Evolutionary conservation across 2,113 vertebrate genomes (phyloP).

Genomic region (Erythrolamprus reginae): DNA sequence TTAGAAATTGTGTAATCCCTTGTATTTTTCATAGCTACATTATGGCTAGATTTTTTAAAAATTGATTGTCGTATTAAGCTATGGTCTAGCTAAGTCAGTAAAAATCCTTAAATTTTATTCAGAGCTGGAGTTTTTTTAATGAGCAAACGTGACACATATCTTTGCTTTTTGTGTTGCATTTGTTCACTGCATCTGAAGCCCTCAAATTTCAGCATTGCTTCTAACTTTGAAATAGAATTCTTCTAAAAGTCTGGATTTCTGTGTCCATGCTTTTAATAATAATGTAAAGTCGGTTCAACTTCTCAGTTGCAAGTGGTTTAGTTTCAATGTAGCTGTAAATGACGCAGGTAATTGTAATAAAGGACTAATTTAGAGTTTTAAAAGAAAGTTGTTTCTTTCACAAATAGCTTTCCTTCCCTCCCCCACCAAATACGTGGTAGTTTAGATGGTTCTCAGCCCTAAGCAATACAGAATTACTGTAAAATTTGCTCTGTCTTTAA

Average conservation of each 20-base stretch:
- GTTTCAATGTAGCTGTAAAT: neutral
- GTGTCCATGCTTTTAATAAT: neutral
- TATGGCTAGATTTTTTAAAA: neutral
- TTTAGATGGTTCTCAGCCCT: neutral
- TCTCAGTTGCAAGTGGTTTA: neutral
- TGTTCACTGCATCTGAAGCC: neutral
- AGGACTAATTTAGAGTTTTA: neutral
- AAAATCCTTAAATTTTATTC: neutral
- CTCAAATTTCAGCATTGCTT: neutral
- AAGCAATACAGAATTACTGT: neutral
- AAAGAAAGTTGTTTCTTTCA: neutral
- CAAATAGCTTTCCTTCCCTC: neutral
- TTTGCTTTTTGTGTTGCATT: neutral
- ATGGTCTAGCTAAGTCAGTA: neutral
- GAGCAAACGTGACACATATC: no score
- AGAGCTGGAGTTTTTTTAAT: neutral
- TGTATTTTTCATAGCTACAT: neutral
- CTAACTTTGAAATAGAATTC: neutral
- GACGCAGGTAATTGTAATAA: neutral
- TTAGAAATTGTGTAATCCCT: neutral
- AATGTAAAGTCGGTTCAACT: neutral
- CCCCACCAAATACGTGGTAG: neutral
- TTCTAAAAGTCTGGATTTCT: neutral
- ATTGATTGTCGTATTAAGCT: neutral
- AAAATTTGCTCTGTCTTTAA: neutral